These are phyloP conservation scores for Crocuta crocuta DNA, from an alignment of 2,113 vertebrate species.

Conservation along the genomic window DNA sequence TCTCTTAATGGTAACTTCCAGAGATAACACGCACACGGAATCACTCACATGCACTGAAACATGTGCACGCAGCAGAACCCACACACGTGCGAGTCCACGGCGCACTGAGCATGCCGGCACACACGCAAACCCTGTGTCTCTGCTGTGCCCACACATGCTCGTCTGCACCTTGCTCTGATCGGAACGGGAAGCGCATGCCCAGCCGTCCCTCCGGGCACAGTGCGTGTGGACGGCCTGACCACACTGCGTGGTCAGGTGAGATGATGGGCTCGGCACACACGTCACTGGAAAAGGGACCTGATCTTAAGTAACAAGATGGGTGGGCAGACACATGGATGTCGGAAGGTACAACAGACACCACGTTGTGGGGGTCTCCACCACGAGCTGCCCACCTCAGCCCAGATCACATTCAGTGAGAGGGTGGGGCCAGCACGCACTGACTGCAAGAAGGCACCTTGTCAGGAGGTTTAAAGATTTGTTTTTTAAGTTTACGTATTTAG, in stretches of 20 bases:
- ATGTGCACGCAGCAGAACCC: too few relatives aligned
- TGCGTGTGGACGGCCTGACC: too few relatives aligned
- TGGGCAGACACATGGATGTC: rapidly evolving
- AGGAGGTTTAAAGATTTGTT: neutral
- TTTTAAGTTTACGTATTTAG: neutral
- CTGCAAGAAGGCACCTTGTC: neutral
- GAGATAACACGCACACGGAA: neutral
- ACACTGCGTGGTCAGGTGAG: neutral
- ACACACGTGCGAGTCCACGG: too few relatives aligned
- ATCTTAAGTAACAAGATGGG: neutral
- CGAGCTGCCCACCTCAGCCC: neutral
- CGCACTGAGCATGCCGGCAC: too few relatives aligned
- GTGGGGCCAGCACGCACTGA: neutral
- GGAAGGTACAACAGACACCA: rapidly evolving
- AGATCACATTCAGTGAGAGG: rapidly evolving
- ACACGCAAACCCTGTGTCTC: rapidly evolving
- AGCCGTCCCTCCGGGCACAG: neutral
- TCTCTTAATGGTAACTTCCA: neutral
- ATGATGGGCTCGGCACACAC: too few relatives aligned
- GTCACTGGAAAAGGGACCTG: neutral
- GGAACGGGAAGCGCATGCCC: too few relatives aligned
- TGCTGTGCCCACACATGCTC: rapidly evolving
- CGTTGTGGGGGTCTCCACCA: too few relatives aligned
- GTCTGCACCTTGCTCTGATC: neutral
- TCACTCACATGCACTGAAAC: neutral